phyloP scores from a whole-genome alignment of 30 jellyfish, hydroid and myxozoan species.

The Chrysaora quinquecirrha region DNA sequence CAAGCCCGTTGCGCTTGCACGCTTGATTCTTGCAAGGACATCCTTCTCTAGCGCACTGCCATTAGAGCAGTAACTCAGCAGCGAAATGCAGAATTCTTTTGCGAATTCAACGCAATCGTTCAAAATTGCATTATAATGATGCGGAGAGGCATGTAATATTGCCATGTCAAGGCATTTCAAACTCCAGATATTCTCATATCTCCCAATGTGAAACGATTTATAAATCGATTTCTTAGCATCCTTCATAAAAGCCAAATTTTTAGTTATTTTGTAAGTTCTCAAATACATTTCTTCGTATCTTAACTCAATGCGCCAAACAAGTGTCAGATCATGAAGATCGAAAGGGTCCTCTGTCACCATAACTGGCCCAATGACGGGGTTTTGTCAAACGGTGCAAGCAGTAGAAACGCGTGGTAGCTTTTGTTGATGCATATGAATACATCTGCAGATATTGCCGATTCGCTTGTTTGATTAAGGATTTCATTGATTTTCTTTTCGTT shows the following conservation, averaged over 20 bases:
- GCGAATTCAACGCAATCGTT: conserved; percentile 61
- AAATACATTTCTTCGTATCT: conserved; percentile 12
- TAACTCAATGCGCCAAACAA: conserved; percentile 37
- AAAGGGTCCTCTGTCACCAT: conserved; percentile 10
- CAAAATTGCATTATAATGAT: conserved; percentile 46
- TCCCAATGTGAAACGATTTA: conserved; percentile 18
- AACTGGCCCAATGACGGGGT: too few relatives aligned
- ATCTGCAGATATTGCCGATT: too few relatives aligned
- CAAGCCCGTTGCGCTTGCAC: conserved; percentile 50
- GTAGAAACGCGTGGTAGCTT: conserved; percentile 47
- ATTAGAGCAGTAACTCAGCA: conserved; percentile 42
- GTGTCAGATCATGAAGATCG: conserved; percentile 13
- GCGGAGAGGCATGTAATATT: conserved; percentile 50
- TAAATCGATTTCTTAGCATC: conserved; percentile 10
- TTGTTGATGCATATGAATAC: conserved; percentile 41
- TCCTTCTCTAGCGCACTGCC: conserved; percentile 8
- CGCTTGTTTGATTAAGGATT: neutral
- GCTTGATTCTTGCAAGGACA: conserved; percentile 19
- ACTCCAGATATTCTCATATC: conserved; percentile 27
- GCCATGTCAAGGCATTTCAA: conserved; percentile 45
- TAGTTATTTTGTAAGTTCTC: conserved; percentile 36
- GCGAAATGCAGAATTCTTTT: conserved; percentile 41
- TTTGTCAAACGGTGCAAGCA: too few relatives aligned
- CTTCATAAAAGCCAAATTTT: neutral
- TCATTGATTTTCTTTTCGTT: conserved; percentile 19